phyloP scores from a whole-genome alignment of 2,888 invertebrate species.

The Drosophila rellima region DNA sequence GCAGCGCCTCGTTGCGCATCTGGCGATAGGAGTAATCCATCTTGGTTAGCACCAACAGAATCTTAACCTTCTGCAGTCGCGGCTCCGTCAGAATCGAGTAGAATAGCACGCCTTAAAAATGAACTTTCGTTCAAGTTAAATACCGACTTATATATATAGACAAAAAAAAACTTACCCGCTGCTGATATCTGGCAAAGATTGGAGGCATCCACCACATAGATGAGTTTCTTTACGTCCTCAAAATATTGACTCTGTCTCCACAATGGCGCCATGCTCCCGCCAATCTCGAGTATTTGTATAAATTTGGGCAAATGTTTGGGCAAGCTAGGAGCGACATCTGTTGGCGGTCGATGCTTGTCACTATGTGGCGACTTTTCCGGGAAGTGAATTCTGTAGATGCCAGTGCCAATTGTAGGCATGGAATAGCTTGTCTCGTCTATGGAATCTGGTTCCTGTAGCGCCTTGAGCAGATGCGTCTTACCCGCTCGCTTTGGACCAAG shows the following conservation, averaged over 20 bases:
- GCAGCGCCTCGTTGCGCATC: conserved; percentile 93
- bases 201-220: conserved; percentile 93
- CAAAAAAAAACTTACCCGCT: conserved; percentile 86
- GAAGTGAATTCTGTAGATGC: conserved; percentile 89
- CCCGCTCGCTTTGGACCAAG: conserved; percentile 93
- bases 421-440: conserved; percentile 92
- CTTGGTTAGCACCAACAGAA: conserved; percentile 91
- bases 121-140: no score
- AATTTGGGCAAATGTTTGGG: conserved; percentile 85
- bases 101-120: conserved; percentile 88
- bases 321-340: conserved; percentile 22
- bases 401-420: conserved; percentile 92
- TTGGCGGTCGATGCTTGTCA: conserved; percentile 49
- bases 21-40: conserved; percentile 95
- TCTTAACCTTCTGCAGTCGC: conserved; percentile 88
- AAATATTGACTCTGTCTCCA: conserved; percentile 91
- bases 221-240: conserved; percentile 88
- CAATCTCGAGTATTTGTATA: conserved; percentile 90
- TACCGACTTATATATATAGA: no score
- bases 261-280: conserved; percentile 93
- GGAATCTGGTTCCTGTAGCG: conserved; percentile 89
- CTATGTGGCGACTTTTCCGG: conserved; percentile 76
- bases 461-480: conserved; percentile 92
- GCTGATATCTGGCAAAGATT: conserved; percentile 95
- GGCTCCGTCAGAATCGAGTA: conserved; percentile 93